Percentiles rank a stretch among this genome's conserved stretches.
Evolutionary conservation across 2,113 vertebrate genomes (phyloP).

Genomic region (Cisticola juncidis): DNA sequence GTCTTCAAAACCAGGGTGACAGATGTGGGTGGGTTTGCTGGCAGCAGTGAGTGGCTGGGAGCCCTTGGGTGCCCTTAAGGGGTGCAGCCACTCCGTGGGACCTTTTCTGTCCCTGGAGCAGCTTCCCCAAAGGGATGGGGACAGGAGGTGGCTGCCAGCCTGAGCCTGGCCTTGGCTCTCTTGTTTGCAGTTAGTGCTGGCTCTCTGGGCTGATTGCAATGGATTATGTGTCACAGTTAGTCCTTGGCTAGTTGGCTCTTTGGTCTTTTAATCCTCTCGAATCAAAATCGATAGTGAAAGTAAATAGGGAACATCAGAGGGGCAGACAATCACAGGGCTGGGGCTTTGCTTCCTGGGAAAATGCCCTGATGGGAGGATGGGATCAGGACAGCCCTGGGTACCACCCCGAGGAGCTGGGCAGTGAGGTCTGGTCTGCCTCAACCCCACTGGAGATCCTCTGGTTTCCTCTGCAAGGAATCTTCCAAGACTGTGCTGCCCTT

Average conservation of each 20-base stretch:
- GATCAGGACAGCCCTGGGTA: neutral
- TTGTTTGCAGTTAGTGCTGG: neutral
- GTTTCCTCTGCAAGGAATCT: neutral
- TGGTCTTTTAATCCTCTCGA: slow-evolving; percentile 26
- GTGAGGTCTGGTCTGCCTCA: neutral
- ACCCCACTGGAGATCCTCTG: accelerated
- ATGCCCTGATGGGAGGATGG: accelerated
- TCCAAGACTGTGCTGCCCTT: neutral
- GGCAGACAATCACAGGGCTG: neutral
- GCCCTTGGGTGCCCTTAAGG: neutral
- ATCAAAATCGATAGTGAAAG: neutral
- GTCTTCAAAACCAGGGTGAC: too few relatives aligned
- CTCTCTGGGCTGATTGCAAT: neutral
- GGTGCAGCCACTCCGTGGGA: neutral
- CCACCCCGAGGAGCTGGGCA: neutral
- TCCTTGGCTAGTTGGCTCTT: slow-evolving; percentile 19
- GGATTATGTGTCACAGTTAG: slow-evolving; percentile 16
- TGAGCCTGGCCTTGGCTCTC: neutral
- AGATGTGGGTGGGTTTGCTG: neutral
- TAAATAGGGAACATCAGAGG: neutral
- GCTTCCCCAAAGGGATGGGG: neutral
- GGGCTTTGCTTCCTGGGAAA: neutral
- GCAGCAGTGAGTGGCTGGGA: neutral
- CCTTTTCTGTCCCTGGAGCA: neutral
- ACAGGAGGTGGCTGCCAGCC: neutral